These are phyloP conservation scores for Siniperca chuatsi DNA, from an alignment of 2,113 vertebrate species.

Conservation along the genomic window DNA sequence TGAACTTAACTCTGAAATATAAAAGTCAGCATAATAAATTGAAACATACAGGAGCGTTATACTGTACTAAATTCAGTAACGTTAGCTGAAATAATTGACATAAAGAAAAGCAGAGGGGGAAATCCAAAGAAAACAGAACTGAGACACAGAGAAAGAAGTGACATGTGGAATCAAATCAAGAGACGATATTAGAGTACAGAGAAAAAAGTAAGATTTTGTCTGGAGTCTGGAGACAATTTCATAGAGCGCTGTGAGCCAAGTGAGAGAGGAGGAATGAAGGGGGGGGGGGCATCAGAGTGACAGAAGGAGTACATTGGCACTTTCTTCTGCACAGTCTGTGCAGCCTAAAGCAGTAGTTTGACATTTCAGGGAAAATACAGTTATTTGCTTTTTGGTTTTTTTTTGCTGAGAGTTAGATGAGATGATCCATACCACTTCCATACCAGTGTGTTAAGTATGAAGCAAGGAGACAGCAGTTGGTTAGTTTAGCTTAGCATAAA, in stretches of 20 bases:
- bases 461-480: no score
- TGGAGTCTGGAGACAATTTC: constrained; percentile 27
- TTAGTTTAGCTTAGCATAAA: background rate
- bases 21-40: background rate
- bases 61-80: background rate
- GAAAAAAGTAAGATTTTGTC: constrained; percentile 25
- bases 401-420: background rate
- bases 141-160: constrained; percentile 15
- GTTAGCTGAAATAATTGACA: background rate
- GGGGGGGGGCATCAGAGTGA: background rate
- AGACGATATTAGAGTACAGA: constrained; percentile 11
- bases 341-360: background rate
- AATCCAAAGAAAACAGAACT: background rate
- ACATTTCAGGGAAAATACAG: background rate
- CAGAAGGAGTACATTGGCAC: background rate
- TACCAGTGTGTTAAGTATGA: background rate
- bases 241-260: background rate
- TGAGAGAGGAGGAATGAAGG: background rate
- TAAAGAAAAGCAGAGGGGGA: background rate
- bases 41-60: background rate
- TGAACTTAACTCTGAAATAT: background rate
- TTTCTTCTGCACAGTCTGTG: background rate
- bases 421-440: no score
- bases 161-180: constrained; percentile 6
- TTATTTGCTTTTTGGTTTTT: background rate